Conservation (phyloP, 2,797 vertebrate genomes). For the Thalassophryne amazonica region DNA sequence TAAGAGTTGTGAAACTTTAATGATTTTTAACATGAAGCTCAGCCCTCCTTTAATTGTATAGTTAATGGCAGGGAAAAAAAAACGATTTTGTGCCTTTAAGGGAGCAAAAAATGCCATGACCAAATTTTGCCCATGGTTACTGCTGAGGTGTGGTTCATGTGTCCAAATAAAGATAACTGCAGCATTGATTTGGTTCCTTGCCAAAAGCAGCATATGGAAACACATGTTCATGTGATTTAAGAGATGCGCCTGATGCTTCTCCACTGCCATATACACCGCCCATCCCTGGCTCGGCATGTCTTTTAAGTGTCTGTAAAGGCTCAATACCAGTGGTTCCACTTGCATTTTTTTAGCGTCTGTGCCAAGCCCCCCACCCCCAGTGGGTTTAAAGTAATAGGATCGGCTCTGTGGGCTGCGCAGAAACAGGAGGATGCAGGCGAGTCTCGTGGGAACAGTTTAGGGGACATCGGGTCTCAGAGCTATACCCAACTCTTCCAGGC, state of each 20-base stretch:
- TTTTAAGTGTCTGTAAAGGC: not conserved
- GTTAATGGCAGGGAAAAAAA: too few species aligned
- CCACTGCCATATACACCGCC: not conserved
- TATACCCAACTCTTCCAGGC: slow-evolving; percentile 62
- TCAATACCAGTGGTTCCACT: slow-evolving; percentile 17
- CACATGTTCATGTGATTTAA: not conserved
- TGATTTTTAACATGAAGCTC: too few species aligned
- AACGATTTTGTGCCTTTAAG: too few species aligned
- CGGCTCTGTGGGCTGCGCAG: not conserved
- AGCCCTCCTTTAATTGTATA: too few species aligned
- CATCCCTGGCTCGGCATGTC: slow-evolving; percentile 12
- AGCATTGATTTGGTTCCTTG: too few species aligned
- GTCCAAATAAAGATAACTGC: too few species aligned
- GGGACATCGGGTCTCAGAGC: slow-evolving; percentile 18
- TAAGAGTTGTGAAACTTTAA: too few species aligned
- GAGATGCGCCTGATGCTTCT: not conserved
- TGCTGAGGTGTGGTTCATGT: too few species aligned
- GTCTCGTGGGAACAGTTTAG: slow-evolving; percentile 24
- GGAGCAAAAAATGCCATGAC: too few species aligned
- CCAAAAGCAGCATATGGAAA: not conserved
- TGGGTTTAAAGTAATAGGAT: slow-evolving; percentile 35
- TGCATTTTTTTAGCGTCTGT: slow-evolving; percentile 10
- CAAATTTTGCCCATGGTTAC: too few species aligned
- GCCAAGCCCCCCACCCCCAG: not conserved
- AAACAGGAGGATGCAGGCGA: not conserved